Evolutionary conservation across 2,888 invertebrate genomes (phyloP).

Genomic region (Seira musarum): DNA sequence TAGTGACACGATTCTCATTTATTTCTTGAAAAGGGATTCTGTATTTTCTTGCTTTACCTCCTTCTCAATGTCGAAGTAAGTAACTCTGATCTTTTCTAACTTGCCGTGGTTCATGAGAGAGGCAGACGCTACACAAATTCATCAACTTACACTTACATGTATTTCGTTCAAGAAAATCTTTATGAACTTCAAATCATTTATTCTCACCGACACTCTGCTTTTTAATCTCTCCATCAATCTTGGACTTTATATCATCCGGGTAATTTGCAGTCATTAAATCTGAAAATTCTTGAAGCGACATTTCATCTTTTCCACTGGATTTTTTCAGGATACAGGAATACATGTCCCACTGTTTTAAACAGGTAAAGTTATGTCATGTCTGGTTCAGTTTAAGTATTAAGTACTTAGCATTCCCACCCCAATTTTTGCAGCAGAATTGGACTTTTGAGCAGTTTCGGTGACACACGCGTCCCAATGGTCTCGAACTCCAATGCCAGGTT

Average conservation of each 20-base stretch:
- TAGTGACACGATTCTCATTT: not conserved
- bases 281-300: conserved; percentile 50
- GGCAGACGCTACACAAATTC: conserved; percentile 10
- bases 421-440: not conserved
- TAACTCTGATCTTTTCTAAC: conserved; percentile 52
- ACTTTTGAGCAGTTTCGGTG: not conserved
- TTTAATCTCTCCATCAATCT: conserved; percentile 41
- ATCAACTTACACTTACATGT: conserved; percentile 4
- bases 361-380: too few species aligned
- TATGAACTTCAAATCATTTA: conserved; percentile 21
- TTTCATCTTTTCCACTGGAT: not conserved
- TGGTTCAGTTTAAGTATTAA: too few species aligned
- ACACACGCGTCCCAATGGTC: conserved; percentile 29
- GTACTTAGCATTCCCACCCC: not conserved
- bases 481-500: conserved; percentile 40
- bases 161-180: not conserved
- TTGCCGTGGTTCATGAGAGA: conserved; percentile 10
- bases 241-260: conserved; percentile 41
- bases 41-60: conserved; percentile 16
- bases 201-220: not conserved
- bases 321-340: conserved; percentile 54
- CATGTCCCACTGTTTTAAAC: conserved; percentile 47
- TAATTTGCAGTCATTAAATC: conserved; percentile 49
- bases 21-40: not conserved
- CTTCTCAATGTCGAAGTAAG: conserved; percentile 59